Conservation (phyloP, 2,797 vertebrate genomes). For the Lutjanus argentimaculatus region DNA sequence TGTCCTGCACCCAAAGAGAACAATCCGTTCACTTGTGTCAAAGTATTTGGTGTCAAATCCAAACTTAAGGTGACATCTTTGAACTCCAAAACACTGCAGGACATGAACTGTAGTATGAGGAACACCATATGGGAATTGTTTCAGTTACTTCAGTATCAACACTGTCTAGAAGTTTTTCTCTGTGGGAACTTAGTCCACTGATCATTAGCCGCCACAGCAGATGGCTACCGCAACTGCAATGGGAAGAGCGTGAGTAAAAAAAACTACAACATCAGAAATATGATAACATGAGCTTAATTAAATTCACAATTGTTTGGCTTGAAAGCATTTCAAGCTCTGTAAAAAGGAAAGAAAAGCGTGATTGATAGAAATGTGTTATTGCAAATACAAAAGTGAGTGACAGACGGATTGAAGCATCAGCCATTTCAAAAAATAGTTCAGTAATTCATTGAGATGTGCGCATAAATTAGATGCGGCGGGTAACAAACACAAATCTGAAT, state of each 20-base stretch:
- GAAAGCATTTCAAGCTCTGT: constrained; percentile 43
- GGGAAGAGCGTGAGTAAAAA: constrained; percentile 41
- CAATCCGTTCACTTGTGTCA: background rate
- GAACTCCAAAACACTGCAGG: background rate
- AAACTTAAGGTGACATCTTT: background rate
- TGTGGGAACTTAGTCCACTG: constrained; percentile 17
- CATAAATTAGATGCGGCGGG: constrained; percentile 42
- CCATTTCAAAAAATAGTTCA: constrained; percentile 25
- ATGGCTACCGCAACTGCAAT: constrained; percentile 1
- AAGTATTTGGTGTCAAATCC: background rate
- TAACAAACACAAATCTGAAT: constrained; percentile 53
- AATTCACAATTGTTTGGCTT: constrained; percentile 54
- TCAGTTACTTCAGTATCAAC: background rate
- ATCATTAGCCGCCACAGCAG: constrained; percentile 29
- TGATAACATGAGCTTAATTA: constrained; percentile 66
- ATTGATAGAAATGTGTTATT: constrained; percentile 48
- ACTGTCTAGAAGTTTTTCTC: background rate
- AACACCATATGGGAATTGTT: background rate
- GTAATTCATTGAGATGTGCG: constrained; percentile 41
- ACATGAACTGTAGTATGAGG: background rate
- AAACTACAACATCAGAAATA: constrained; percentile 43
- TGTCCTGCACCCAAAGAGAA: background rate
- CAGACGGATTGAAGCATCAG: constrained; percentile 43
- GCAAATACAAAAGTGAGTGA: constrained; percentile 56
- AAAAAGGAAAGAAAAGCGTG: constrained; percentile 5